phyloP scores from a whole-genome alignment of 2,888 invertebrate species.

The Barypeithes pellucidus region DNA sequence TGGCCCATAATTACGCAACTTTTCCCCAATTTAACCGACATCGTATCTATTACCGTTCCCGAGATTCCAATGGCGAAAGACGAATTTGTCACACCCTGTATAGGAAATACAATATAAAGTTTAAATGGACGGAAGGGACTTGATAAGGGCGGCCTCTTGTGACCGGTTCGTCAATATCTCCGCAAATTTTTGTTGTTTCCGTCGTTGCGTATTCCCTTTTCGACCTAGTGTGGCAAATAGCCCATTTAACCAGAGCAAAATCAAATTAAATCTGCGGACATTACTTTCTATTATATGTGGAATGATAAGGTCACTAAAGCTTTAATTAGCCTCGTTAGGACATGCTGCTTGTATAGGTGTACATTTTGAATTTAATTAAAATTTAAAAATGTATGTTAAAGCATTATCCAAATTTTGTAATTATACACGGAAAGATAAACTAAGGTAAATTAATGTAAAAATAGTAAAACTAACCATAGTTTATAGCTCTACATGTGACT shows the following conservation, averaged over 20 bases:
- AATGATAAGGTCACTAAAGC: constrained; percentile 23
- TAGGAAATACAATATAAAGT: constrained; percentile 38
- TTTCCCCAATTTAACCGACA: too few species aligned
- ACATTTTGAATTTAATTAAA: background rate
- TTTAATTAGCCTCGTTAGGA: background rate
- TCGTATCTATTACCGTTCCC: too few species aligned
- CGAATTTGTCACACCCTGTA: too few species aligned
- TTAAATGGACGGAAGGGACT: constrained; percentile 44
- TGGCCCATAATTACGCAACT: too few species aligned
- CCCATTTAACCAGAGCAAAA: constrained; percentile 34
- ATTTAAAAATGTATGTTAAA: too few species aligned
- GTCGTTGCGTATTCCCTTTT: constrained; percentile 44
- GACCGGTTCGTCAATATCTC: constrained; percentile 44
- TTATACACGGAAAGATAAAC: too few species aligned
- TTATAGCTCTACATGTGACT: too few species aligned
- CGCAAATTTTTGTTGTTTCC: constrained; percentile 46
- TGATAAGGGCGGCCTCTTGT: constrained; percentile 44
- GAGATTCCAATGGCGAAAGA: too few species aligned
- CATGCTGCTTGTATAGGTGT: background rate
- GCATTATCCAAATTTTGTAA: too few species aligned
- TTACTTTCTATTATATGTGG: constrained; percentile 25
- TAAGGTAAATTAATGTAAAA: too few species aligned
- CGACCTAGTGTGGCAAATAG: constrained; percentile 41
- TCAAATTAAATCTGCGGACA: constrained; percentile 41
- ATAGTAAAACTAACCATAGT: too few species aligned